phyloP scores from a whole-genome alignment of 2,113 vertebrate species.

The Pangasianodon gigas region DNA sequence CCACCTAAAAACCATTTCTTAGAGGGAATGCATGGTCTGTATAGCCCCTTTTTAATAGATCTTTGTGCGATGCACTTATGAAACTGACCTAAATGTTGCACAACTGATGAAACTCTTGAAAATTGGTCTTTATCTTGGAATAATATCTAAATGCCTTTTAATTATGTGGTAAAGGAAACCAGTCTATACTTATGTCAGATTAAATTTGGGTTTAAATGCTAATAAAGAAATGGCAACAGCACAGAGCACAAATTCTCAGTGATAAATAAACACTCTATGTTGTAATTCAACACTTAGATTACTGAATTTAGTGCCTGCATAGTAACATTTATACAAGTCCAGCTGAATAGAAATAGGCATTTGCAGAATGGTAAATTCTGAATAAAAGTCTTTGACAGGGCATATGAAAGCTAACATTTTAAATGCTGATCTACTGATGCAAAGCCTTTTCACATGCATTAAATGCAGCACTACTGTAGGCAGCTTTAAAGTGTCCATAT shows the following conservation, averaged over 20 bases:
- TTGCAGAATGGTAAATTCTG: not conserved
- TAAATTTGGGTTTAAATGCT: not conserved
- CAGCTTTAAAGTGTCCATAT: not conserved
- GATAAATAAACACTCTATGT: not conserved
- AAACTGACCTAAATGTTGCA: not conserved
- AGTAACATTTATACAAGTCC: not conserved
- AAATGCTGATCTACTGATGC: not conserved
- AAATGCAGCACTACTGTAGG: not conserved
- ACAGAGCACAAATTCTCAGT: not conserved
- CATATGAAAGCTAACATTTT: not conserved
- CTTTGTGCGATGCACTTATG: not conserved
- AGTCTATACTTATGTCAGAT: not conserved
- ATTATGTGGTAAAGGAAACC: not conserved
- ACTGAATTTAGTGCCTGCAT: not conserved
- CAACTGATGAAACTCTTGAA: slow-evolving; percentile 9
- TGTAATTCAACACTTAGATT: not conserved
- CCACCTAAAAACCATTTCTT: not conserved
- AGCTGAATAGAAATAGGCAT: not conserved
- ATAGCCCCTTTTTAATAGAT: not conserved
- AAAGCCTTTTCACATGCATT: not conserved
- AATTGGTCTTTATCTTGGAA: not conserved
- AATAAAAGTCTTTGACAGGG: not conserved
- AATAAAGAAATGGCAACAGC: not conserved
- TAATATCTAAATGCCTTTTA: not conserved
- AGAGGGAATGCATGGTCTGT: not conserved